Percentiles rank a stretch among this genome's conserved stretches.
phyloP scores from a whole-genome alignment of 2,888 invertebrate genomes.

The Cosmia pyralina region DNA sequence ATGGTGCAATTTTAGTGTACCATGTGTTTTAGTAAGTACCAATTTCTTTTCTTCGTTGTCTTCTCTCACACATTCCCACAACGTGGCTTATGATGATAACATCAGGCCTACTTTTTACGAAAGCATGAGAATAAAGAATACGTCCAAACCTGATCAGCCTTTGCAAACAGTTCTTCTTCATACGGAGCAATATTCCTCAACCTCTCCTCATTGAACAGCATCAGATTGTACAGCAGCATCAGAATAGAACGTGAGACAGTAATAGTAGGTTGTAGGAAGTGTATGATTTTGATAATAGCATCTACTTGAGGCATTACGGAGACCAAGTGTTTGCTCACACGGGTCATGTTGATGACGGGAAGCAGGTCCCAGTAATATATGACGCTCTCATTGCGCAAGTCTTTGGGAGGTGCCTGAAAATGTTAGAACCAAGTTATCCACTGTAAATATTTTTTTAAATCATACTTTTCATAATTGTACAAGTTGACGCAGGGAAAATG shows the following conservation, averaged over 20 bases:
- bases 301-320: conserved; percentile 72
- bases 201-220: conserved; percentile 78
- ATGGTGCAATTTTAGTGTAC: background rate
- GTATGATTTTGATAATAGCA: conserved; percentile 70
- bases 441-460: background rate
- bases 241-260: conserved; percentile 76
- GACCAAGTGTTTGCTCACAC: conserved; percentile 79
- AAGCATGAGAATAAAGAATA: background rate
- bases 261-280: conserved; percentile 79
- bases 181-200: conserved; percentile 75
- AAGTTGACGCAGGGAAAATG: background rate
- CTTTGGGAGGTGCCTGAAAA: conserved; percentile 72
- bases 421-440: background rate
- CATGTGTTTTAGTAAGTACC: background rate
- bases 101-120: background rate
- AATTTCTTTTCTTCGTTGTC: no score
- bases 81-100: background rate
- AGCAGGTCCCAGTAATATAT: conserved; percentile 83
- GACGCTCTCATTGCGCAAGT: conserved; percentile 77
- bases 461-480: background rate
- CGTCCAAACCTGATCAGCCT: conserved; percentile 68
- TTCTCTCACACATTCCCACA: background rate
- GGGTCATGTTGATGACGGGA: conserved; percentile 82
- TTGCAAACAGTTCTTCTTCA: conserved; percentile 79
- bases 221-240: conserved; percentile 77